Evolutionary conservation across 2,888 invertebrate species (phyloP).

Genomic region (Cheilosia impressa): DNA sequence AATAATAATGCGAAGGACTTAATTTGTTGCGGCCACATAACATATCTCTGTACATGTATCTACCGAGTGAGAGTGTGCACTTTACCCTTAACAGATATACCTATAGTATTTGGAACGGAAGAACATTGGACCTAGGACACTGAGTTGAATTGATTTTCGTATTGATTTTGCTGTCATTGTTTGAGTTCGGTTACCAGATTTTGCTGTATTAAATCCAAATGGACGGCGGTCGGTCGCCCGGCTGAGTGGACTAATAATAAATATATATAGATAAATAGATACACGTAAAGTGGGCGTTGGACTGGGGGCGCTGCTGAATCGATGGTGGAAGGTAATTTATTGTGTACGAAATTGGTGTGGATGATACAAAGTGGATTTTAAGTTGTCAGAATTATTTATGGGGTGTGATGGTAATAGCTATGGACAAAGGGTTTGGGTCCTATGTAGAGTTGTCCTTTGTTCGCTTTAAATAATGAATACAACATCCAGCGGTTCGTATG

Average conservation of each 20-base stretch:
- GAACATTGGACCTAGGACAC: conserved; percentile 67
- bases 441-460: neutral
- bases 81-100: conserved; percentile 10
- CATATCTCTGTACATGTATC: conserved; percentile 13
- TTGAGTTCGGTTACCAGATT: conserved; percentile 60
- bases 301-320: neutral
- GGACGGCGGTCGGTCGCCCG: neutral
- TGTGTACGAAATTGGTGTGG: conserved; percentile 23
- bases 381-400: conserved; percentile 61
- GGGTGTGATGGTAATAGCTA: conserved; percentile 53
- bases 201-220: conserved; percentile 56
- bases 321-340: conserved; percentile 47
- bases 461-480: neutral
- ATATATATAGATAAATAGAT: neutral
- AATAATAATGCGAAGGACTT: conserved; percentile 73
- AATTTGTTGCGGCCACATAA: conserved; percentile 49
- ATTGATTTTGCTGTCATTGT: conserved; percentile 69
- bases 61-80: conserved; percentile 26
- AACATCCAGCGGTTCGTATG: neutral
- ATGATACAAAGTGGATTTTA: conserved; percentile 54
- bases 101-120: neutral
- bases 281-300: conserved; percentile 18
- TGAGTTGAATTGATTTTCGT: conserved; percentile 62
- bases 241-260: conserved; percentile 17
- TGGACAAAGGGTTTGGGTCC: conserved; percentile 9